phyloP scores from a whole-genome alignment of 64 coral and sea anemone genomes.

The Montipora foliosa region DNA sequence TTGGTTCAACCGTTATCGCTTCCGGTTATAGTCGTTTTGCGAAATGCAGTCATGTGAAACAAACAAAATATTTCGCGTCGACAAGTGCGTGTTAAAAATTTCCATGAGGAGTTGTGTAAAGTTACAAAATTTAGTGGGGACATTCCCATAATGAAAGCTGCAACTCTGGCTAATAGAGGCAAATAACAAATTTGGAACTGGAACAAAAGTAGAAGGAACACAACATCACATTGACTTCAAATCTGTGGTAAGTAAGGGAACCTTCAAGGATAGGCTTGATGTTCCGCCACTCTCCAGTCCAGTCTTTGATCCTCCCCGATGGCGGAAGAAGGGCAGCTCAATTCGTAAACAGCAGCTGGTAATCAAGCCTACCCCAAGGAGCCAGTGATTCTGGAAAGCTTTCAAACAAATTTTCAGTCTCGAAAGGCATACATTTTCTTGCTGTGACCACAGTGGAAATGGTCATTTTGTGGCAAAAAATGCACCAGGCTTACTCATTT shows the following conservation, averaged over 20 bases:
- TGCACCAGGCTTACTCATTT: neutral
- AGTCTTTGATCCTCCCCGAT: constrained; percentile 1
- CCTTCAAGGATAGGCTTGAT: neutral
- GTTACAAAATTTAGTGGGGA: neutral
- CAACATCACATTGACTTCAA: neutral
- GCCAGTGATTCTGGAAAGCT: neutral
- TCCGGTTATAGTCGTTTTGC: no score
- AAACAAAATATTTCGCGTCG: no score
- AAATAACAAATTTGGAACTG: neutral
- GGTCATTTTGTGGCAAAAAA: no score
- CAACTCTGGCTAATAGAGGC: neutral
- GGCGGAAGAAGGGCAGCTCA: neutral
- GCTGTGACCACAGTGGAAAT: neutral
- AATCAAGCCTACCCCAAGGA: neutral
- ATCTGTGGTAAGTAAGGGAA: constrained; percentile 5
- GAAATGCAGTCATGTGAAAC: no score
- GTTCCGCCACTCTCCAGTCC: neutral
- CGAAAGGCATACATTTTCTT: neutral
- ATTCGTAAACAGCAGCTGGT: neutral
- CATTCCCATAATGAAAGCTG: constrained; percentile 2
- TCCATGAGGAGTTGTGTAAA: no score
- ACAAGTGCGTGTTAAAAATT: no score
- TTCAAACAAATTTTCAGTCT: neutral
- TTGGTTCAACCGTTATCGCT: no score
- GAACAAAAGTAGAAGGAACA: constrained; percentile 2